Base-by-base conservation (phyloP, 2,888 invertebrate species). In the Sympetrum striolatum region DNA sequence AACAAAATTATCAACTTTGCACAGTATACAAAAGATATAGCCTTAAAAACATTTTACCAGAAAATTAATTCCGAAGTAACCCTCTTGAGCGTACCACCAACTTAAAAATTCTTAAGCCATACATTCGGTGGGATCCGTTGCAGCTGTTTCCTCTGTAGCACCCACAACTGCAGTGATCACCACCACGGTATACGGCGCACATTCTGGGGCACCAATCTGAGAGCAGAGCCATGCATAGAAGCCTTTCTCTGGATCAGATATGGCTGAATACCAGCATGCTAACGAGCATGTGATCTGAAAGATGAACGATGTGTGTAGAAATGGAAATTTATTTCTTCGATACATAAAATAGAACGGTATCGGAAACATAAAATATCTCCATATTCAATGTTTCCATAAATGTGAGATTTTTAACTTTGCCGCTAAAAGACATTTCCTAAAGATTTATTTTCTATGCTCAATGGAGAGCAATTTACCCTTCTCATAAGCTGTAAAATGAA, bases 171-270 rank as follows among this genome's bases (percentile, higher is more conserved):
- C 86, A 3, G 86, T 86, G 60, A 86, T 86, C 37, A 86, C 86
- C 12, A 86, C 86, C 8, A 86, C 86, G 60, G 86, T 86, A 14
- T 86, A 86, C 12, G 86, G 86, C 35, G 86, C 86, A 64, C 86
- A 86, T n/a, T 86, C 86, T 3, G 86, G 86, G 1, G 39, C 60
- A 12, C 86, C 86, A 58, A 86, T 31, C 12, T 60, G 86, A 37
- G 86, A 86, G 22, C 86, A 86, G 58, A 86, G 86, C 86, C 86
- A 86, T n/a, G 86, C 86, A 8, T 86, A 86, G 64, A 86, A 86
- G 14, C 86, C 86, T 60, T 86, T 86, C 37, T 86, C 86, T 37
- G 86, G 86, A 31, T 86, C 86, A 60, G 86, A 58, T 58, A 86
- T 60, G 35, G 86, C 86, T 22, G 86, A 86, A 12, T 60, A 39